A percentile compares a stretch with the other conserved stretches of the same genome.
Evolutionary conservation across 2,113 vertebrate species (phyloP).

Genomic region (Colinus virginianus): DNA sequence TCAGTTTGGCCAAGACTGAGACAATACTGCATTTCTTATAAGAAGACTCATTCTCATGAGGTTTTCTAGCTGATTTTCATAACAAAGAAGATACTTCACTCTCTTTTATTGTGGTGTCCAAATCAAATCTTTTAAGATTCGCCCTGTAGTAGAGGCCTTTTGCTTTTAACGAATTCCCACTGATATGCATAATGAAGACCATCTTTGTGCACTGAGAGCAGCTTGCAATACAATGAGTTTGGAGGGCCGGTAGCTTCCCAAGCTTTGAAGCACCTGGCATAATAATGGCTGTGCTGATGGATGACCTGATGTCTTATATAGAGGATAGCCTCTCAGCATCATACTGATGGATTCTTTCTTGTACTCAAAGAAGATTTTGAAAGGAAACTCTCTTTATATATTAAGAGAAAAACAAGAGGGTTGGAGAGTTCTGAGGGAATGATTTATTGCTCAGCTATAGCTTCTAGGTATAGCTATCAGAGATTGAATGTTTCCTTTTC

Average conservation of each 20-base stretch:
- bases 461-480: constrained; percentile 16
- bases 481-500: constrained; percentile 10
- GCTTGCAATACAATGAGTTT: constrained; percentile 46
- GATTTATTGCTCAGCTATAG: constrained; percentile 19
- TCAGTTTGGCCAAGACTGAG: constrained; percentile 3
- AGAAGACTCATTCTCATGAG: constrained; percentile 22
- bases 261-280: constrained; percentile 61
- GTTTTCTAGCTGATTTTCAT: constrained; percentile 39
- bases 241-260: constrained; percentile 32
- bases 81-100: constrained; percentile 49
- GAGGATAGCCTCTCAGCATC: constrained; percentile 13
- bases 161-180: constrained; percentile 39
- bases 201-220: constrained; percentile 1
- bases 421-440: constrained; percentile 6
- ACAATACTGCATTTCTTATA: neutral
- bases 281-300: constrained; percentile 53
- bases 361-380: constrained; percentile 44
- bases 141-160: constrained; percentile 7
- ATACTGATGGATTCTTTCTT: constrained; percentile 29
- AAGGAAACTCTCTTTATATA: constrained; percentile 41
- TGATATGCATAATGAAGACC: constrained; percentile 21
- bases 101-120: constrained; percentile 21
- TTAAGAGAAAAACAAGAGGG: constrained; percentile 34
- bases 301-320: constrained; percentile 37
- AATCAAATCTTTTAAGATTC: constrained; percentile 49